phyloP scores from a whole-genome alignment of 2,888 invertebrate genomes.

The Mellilla xanthometata region DNA sequence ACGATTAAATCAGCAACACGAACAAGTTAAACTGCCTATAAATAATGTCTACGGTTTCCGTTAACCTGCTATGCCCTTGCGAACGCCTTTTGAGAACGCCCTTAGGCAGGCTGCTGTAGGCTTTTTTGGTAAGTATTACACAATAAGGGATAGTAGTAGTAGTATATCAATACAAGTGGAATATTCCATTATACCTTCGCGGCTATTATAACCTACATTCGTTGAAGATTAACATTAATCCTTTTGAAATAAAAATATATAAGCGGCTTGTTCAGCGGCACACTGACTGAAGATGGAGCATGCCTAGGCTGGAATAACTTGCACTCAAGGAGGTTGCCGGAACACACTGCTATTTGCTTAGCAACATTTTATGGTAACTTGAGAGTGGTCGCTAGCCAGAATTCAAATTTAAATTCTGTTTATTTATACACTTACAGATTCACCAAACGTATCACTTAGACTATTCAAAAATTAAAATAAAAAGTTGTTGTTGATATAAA shows the following conservation, averaged over 20 bases:
- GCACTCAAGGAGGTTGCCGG: too few species aligned
- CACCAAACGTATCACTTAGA: too few species aligned
- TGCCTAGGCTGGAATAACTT: too few species aligned
- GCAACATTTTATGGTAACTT: too few species aligned
- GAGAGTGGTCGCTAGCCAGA: too few species aligned
- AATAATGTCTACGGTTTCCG: conserved; percentile 7
- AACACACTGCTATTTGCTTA: too few species aligned
- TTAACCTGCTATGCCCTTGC: conserved; percentile 3
- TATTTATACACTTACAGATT: too few species aligned
- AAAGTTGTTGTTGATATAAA: too few species aligned
- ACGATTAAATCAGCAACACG: conserved; percentile 5
- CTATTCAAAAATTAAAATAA: too few species aligned
- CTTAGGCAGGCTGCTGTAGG: conserved; percentile 6
- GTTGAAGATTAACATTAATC: background rate
- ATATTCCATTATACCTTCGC: conserved; percentile 6
- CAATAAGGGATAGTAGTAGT: background rate
- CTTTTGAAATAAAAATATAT: background rate
- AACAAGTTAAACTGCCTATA: conserved; percentile 2
- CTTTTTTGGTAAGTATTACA: conserved; percentile 7
- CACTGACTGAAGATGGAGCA: too few species aligned
- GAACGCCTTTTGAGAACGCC: conserved; percentile 3
- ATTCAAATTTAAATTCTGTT: too few species aligned
- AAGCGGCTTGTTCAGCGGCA: too few species aligned
- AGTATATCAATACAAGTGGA: background rate
- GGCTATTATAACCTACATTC: background rate